Evolutionary conservation across 2,888 invertebrate genomes (phyloP), one percentile per base, ranked within the genome.

Genomic region (Leucophenga maculata): DNA sequence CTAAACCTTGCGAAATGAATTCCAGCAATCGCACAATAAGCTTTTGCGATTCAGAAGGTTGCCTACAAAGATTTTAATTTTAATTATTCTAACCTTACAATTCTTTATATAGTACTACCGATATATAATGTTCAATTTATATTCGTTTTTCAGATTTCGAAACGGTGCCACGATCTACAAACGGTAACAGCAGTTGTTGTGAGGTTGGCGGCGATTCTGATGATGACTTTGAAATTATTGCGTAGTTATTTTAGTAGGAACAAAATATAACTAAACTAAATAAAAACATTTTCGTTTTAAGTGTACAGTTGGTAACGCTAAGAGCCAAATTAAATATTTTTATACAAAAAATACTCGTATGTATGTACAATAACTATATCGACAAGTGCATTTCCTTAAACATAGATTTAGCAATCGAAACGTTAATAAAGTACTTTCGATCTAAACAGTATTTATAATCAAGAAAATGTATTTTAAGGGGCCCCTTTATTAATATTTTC

Each of bases 191-290:
- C 72, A 74, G 74, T 73, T 73, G 78, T 74, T 87, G 91, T 72
- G 88, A 91, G 59, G 91, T 92, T 73, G 89, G 77, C 1, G 91
- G 91, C 78, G 93, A 94, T 80, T 95, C 95, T 2, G 95, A 95
- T 82, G 94, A 94, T 77, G 95, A 95, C 84, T 95, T 94, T 86
- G 95, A 95, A 89, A 92, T 95, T 82, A 91, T 95, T 86, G 94
- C 92, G 90, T 91, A 90, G 91, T 79, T 74, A 44, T 39, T n/a
- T 13, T 26, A 39, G 6, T 39, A 39, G 39, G 8, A 39, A 39
- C 39, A 39, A 39, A 6, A 39, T 8, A 39, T 11, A 16, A 20
- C 16, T 6, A 20, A 54, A 31, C 14, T 6, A 13, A 57, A 26
- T n/a, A 22, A n/a, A 13, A 57, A 32, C 3, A 26, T 57, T 1